Evolutionary conservation across 1,140 invertebrate species (phyloP).

Genomic region (Tachypleus tridentatus): DNA sequence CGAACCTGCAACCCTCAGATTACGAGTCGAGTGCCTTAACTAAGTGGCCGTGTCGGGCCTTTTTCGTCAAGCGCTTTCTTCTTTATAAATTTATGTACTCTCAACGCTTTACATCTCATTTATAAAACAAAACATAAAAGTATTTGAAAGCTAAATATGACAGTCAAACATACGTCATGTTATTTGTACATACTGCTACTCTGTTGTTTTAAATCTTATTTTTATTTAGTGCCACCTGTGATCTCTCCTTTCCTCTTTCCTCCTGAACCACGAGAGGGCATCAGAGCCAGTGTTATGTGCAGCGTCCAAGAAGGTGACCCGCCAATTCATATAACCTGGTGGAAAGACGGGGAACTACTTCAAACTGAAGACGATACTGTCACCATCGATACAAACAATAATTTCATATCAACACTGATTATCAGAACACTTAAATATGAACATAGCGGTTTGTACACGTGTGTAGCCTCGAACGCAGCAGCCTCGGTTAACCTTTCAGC

Average conservation of each 20-base stretch:
- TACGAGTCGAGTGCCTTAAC: no score
- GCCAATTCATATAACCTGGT: constrained; percentile 39
- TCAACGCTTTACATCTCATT: no score
- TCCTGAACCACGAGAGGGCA: constrained; percentile 44
- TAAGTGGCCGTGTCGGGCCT: no score
- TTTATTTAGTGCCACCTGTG: constrained; percentile 41
- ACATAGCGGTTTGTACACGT: constrained; percentile 39
- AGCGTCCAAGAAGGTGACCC: constrained; percentile 34
- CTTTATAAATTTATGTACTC: no score
- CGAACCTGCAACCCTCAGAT: no score
- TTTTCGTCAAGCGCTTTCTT: no score
- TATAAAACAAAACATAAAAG: no score
- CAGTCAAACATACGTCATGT: no score
- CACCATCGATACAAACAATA: constrained; percentile 19
- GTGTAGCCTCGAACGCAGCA: constrained; percentile 35
- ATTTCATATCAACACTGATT: constrained; percentile 27
- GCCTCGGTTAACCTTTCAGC: constrained; percentile 33
- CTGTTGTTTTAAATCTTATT: no score
- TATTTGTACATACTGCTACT: no score
- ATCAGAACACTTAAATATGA: constrained; percentile 32
- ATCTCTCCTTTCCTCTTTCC: constrained; percentile 48
- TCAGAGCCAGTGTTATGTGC: constrained; percentile 41
- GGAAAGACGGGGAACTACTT: constrained; percentile 50
- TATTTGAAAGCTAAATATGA: no score
- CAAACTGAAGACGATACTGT: constrained; percentile 29